Conservation (phyloP, 1,140 invertebrate genomes). For the Monochamus saltuarius region DNA sequence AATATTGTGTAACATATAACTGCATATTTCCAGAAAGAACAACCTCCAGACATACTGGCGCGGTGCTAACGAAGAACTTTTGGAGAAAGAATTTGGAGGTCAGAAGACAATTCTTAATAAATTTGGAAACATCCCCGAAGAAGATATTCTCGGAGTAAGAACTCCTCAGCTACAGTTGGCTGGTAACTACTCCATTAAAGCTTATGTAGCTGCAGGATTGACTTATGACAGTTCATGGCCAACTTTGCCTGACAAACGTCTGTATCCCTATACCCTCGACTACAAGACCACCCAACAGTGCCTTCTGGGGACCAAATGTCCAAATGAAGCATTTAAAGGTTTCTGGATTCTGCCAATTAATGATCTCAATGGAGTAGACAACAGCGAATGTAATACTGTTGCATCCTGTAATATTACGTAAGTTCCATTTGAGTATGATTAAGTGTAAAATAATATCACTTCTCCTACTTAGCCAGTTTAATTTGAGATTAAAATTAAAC, state of each 20-base stretch:
- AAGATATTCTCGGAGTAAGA: constrained; percentile 35
- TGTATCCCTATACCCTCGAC: constrained; percentile 68
- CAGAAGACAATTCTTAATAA: constrained; percentile 37
- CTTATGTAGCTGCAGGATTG: constrained; percentile 55
- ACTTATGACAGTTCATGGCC: constrained; percentile 67
- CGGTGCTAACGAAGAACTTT: constrained; percentile 21
- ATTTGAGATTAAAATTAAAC: neutral
- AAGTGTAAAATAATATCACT: neutral
- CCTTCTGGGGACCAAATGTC: constrained; percentile 60
- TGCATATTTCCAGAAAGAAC: constrained; percentile 60
- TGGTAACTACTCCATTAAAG: constrained; percentile 56
- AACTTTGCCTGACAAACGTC: constrained; percentile 52
- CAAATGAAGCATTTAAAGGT: constrained; percentile 60
- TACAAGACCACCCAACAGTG: constrained; percentile 64
- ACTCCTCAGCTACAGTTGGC: constrained; percentile 40
- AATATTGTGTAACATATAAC: neutral
- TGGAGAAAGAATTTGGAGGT: constrained; percentile 38
- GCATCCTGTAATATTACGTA: constrained; percentile 59
- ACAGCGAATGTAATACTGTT: constrained; percentile 60
- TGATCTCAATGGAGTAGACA: constrained; percentile 56
- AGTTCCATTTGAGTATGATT: constrained; percentile 35
- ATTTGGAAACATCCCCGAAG: constrained; percentile 41
- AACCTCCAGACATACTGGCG: constrained; percentile 54
- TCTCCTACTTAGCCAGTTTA: neutral
- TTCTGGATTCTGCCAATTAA: constrained; percentile 68